Base-by-base conservation (phyloP, 92 coral and sea anemone genomes). In the Epizoanthus illoricatus region DNA sequence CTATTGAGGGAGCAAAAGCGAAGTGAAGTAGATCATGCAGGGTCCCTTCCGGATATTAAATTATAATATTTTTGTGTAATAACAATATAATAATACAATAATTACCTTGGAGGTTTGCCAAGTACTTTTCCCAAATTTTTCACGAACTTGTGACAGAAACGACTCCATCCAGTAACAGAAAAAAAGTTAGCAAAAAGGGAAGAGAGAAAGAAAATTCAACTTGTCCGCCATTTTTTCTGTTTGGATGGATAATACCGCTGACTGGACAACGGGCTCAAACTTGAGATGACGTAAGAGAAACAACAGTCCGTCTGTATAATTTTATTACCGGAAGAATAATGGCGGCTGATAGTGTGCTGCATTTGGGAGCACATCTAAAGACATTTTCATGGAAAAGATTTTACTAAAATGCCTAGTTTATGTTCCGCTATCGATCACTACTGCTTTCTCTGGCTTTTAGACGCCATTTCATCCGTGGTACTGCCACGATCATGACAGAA, bases 351-450 rank as follows among this genome's bases (percentile, higher is more conserved):
- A 19, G 58, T 33, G 52, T 58, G 67, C 28, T 55, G 8, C 80
- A 8, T 47, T 40, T 33, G 16, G 68, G 41, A 28, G 54, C 75
- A 71, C 75, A 47, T 42, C 9, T 47, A 47, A 56, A 18, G 36
- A 71, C 13, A 63, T 2, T 61, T 43, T 62, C 41, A 10, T 8
- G 4, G 2, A 57, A n/a, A 18, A 21, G 24, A 62, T 11, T 67
- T 33, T 24, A 67, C 72, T 67, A 78, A 63, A 78, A 78, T 78
- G 82, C 59, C 69, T 78, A 78, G 82, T 78, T 78, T 78, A 78
- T 78, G 82, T 78, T 63, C 19, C 71, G 71, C 28, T 78, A 61
- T 42, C 70, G 71, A 78, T 20, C 82, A 78, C 13, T 62, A 78
- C 57, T 78, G 82, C 61, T 23, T 78, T 63, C 42, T 45, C 45